Evolutionary conservation across 2,888 invertebrate genomes (phyloP).

Genomic region (Charanyca ferruginea): DNA sequence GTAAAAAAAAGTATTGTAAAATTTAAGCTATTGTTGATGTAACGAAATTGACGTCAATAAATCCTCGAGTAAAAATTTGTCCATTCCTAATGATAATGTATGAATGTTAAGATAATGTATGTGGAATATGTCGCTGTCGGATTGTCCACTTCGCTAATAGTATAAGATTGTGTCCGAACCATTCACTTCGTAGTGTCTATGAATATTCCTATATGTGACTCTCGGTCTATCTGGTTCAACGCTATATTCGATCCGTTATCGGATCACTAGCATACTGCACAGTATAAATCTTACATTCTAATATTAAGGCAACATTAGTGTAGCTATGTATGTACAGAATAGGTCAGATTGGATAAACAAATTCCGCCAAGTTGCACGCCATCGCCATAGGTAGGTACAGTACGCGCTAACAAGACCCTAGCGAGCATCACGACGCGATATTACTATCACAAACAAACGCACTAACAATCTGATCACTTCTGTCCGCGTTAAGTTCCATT

Average conservation of each 20-base stretch:
- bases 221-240: constrained; percentile 67
- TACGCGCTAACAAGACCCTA: constrained; percentile 24
- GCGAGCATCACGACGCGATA: constrained; percentile 30
- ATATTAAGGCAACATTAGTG: constrained; percentile 80
- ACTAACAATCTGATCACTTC: constrained; percentile 77
- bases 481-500: constrained; percentile 69
- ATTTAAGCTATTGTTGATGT: constrained; percentile 72
- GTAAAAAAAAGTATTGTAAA: constrained; percentile 72
- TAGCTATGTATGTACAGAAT: constrained; percentile 77
- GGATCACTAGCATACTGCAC: constrained; percentile 77
- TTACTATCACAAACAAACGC: constrained; percentile 32
- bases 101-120: constrained; percentile 64
- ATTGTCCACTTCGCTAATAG: constrained; percentile 78
- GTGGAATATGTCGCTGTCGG: constrained; percentile 78
- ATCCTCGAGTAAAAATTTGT: constrained; percentile 77
- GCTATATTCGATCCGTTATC: constrained; percentile 68
- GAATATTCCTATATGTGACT: constrained; percentile 62
- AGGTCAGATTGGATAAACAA: constrained; percentile 74
- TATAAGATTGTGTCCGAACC: constrained; percentile 78
- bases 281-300: constrained; percentile 80
- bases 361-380: constrained; percentile 20
- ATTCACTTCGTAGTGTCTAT: constrained; percentile 71
- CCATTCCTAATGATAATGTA: constrained; percentile 80
- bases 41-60: constrained; percentile 75
- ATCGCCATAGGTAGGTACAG: constrained; percentile 14